Percentiles rank a stretch among this genome's conserved stretches.
These are phyloP conservation scores for Cotesia vestalis DNA, from an alignment of 1,140 invertebrate genomes.

Conservation along the genomic window DNA sequence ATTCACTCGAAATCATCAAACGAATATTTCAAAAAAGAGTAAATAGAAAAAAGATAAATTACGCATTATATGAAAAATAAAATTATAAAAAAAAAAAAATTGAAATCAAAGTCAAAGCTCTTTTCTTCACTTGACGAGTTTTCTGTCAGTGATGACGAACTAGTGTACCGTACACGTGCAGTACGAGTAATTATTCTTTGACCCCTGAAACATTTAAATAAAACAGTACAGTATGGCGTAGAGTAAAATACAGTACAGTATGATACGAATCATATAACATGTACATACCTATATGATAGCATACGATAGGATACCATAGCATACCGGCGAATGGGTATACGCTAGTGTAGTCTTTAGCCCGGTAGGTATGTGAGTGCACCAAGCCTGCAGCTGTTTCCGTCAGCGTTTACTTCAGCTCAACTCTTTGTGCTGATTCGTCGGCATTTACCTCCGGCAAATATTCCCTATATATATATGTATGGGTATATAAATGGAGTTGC, in stretches of 20 bases:
- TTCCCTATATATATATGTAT: neutral
- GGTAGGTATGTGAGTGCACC: conserved; percentile 9
- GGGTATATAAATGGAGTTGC: too few relatives aligned
- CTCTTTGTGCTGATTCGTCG: conserved; percentile 17
- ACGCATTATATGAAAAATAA: neutral
- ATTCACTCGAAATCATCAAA: too few relatives aligned
- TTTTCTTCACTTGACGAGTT: neutral
- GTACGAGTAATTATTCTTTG: conserved; percentile 30
- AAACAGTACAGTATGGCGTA: neutral
- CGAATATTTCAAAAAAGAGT: too few relatives aligned
- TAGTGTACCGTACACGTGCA: conserved; percentile 9
- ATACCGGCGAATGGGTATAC: neutral
- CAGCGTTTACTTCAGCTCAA: conserved; percentile 10
- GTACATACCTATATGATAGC: too few relatives aligned
- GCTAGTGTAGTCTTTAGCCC: too few relatives aligned
- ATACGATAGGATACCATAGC: neutral
- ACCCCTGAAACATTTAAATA: conserved; percentile 25
- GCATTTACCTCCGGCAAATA: conserved; percentile 26
- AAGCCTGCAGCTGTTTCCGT: conserved; percentile 21
- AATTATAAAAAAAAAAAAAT: neutral
- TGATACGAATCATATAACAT: too few relatives aligned
- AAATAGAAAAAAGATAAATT: too few relatives aligned
- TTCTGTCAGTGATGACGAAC: neutral
- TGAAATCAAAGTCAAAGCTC: neutral
- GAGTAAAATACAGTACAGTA: too few relatives aligned